Evolutionary conservation across 2,113 vertebrate species (phyloP), one percentile per base, ranked within the genome.

Genomic region (Columba livia): DNA sequence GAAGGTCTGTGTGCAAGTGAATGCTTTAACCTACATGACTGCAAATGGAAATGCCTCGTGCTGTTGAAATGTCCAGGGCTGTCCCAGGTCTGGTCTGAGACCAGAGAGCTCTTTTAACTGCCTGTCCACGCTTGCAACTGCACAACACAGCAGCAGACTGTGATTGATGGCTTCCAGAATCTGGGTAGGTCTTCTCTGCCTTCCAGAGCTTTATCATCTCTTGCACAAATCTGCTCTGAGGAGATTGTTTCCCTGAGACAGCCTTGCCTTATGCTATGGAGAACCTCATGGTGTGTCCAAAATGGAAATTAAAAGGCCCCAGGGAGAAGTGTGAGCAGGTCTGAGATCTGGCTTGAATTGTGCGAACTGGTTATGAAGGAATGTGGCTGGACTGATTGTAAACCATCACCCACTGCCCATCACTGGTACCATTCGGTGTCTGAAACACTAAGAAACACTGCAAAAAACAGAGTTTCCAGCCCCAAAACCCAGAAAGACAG

Each of bases 81-180:
- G 40, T 61, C 28, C 26, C 31, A 29, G 17, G 9, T 61, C 21
- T 90, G 40, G 3, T 82, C 64, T 79, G 64, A 83, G 50, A 47
- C 31, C 66, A 51, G 48, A 75, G 44, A 54, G 26, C 16, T 61
- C 23, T 57, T 89, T 32, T 61, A 29, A 3, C 15, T 3, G 0
- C 53, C 44, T 38, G 3, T 69, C n/a, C 9, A 7, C 0, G 0
- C 60, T 81, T 21, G 79, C 15, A 72, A 4, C 25, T 36, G 29
- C 25, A 3, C 15, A 51, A 48, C 50, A 31, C 25, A 34, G 23
- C 60, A 48, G 60, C 60, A 67, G 31, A 4, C 15, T 24, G 14
- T 31, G 62, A 15, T 65, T 31, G 62, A 15, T 65, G 44, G 18
- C 26, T 80, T 74, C 47, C 65, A 91, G 17, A 13, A 15, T 62